phyloP scores from a whole-genome alignment of 2,113 vertebrate genomes.

The Podarcis muralis region DNA sequence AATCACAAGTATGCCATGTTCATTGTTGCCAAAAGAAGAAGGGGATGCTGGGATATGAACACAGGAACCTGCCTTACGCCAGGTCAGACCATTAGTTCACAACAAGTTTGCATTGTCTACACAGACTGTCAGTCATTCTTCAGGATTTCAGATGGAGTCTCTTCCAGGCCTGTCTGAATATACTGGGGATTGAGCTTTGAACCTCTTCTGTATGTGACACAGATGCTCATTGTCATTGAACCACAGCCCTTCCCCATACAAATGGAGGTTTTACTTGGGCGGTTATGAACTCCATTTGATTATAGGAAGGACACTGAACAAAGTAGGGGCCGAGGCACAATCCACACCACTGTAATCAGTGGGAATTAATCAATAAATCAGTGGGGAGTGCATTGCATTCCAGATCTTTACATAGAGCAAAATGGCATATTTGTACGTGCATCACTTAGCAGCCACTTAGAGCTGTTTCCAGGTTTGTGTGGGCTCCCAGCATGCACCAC shows the following conservation, averaged over 20 bases:
- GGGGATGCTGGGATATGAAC: neutral
- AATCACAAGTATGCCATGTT: neutral
- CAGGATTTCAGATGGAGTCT: no score
- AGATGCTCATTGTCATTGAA: no score
- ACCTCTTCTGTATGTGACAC: no score
- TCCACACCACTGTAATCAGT: neutral
- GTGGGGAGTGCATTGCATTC: neutral
- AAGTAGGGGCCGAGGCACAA: neutral
- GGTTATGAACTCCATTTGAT: neutral
- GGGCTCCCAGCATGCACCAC: neutral
- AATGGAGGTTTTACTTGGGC: neutral
- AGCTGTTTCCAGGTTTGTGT: neutral
- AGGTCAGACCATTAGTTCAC: no score
- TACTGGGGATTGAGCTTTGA: no score
- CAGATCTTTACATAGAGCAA: neutral
- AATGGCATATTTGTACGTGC: neutral
- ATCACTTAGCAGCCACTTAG: no score
- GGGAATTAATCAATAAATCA: neutral
- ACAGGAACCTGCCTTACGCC: no score
- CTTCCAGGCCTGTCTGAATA: no score
- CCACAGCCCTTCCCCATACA: neutral
- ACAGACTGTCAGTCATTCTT: no score
- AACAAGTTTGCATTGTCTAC: no score
- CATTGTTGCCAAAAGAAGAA: neutral
- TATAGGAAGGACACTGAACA: constrained; percentile 7